Conservation (phyloP, 2,797 vertebrate species). For the Nannoperca australis region DNA sequence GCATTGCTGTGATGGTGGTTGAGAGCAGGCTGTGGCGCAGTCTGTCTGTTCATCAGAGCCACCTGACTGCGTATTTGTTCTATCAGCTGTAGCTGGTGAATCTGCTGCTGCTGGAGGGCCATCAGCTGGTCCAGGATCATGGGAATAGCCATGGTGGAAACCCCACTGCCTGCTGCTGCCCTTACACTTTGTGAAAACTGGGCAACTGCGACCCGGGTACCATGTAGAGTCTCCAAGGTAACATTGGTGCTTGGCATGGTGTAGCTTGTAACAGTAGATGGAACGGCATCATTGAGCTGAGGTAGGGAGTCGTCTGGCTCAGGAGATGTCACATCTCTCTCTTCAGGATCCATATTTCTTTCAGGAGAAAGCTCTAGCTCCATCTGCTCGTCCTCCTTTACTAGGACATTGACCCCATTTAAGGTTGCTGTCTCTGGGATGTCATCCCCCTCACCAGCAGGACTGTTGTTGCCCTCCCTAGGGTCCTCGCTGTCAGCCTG, state of each 20-base stretch:
- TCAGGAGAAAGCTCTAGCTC: constrained; percentile 91
- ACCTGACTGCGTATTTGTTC: constrained; percentile 99
- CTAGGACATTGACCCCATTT: constrained; percentile 78
- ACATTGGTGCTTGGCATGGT: constrained; percentile 98
- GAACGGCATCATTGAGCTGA: constrained; percentile 87
- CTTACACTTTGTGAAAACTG: constrained; percentile 95
- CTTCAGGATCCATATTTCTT: constrained; percentile 85
- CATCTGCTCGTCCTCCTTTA: constrained; percentile 95
- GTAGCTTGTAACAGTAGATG: constrained; percentile 87
- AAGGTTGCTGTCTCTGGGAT: constrained; percentile 83
- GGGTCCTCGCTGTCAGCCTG: constrained; percentile 90
- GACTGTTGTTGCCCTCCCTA: constrained; percentile 87
- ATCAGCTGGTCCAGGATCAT: constrained; percentile 98
- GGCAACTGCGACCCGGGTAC: constrained; percentile 97
- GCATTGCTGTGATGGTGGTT: constrained; percentile 80
- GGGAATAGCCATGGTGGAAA: constrained; percentile 93
- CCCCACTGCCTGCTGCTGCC: constrained; percentile 80
- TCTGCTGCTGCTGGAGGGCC: constrained; percentile 99
- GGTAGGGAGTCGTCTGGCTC: constrained; percentile 89
- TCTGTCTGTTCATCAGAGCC: constrained; percentile 94
- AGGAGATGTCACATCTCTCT: constrained; percentile 85
- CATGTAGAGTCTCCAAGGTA: constrained; percentile 97
- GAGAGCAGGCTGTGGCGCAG: constrained; percentile 85
- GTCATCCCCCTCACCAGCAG: constrained; percentile 87
- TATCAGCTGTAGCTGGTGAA: constrained; percentile 98